Conservation (phyloP, 2,113 vertebrate species). For the Myrmecobius fasciatus region DNA sequence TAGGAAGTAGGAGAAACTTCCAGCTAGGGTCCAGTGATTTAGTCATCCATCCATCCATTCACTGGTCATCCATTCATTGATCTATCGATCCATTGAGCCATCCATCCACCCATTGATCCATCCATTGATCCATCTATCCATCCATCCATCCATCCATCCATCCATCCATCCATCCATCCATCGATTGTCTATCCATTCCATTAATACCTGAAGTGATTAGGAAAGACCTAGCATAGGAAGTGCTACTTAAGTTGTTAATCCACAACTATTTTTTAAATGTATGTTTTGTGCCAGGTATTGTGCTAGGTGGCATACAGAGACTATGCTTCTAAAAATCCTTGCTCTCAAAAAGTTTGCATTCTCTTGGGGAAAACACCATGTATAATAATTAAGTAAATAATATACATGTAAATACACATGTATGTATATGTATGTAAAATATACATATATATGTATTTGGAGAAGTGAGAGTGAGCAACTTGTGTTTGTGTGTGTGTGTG, state of each 20-base stretch:
- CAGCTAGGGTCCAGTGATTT: neutral
- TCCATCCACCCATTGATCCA: neutral
- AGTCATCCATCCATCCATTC: no score
- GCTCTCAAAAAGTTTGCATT: neutral
- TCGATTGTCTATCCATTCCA: neutral
- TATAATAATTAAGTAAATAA: neutral
- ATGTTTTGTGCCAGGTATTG: neutral
- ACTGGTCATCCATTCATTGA: no score
- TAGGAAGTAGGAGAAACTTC: neutral
- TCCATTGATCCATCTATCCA: no score
- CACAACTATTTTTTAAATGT: neutral
- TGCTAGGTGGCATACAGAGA: neutral
- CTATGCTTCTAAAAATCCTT: neutral
- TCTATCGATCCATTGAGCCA: neutral
- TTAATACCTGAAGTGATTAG: neutral
- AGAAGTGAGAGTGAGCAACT: neutral
- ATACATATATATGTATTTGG: neutral
- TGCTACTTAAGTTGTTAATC: neutral
- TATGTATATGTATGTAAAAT: no score
- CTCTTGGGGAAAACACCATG: neutral
- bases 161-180: no score
- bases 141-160: no score
- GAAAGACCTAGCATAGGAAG: neutral
- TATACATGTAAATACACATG: no score
- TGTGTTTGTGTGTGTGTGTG: no score